phyloP scores from a whole-genome alignment of 2,888 invertebrate species.

The Melanostoma scalare region DNA sequence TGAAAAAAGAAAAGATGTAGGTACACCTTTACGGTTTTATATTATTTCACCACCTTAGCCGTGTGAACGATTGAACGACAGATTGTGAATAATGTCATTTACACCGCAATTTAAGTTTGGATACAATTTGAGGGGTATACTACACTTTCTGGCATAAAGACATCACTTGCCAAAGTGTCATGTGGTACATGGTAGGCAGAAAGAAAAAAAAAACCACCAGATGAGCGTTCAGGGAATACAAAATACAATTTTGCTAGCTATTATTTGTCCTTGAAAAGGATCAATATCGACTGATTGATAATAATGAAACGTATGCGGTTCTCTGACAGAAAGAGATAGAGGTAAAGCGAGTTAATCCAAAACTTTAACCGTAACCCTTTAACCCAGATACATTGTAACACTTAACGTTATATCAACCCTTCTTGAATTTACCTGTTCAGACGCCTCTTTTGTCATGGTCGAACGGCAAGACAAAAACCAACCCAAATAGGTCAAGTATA shows the following conservation, averaged over 20 bases:
- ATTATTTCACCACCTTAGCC: not conserved
- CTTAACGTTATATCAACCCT: too few relatives aligned
- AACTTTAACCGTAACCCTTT: slow-evolving; percentile 53
- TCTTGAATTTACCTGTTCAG: slow-evolving; percentile 13
- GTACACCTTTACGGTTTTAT: not conserved
- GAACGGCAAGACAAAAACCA: slow-evolving; percentile 3
- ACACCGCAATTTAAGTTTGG: slow-evolving; percentile 52
- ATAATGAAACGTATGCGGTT: slow-evolving; percentile 43
- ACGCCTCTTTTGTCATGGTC: slow-evolving; percentile 11
- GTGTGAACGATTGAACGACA: slow-evolving; percentile 53
- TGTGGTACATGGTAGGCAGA: not conserved
- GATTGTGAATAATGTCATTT: slow-evolving; percentile 43
- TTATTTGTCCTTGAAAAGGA: slow-evolving; percentile 52
- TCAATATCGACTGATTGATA: slow-evolving; percentile 31
- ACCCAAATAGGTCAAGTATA: slow-evolving; percentile 57
- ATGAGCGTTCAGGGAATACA: slow-evolving; percentile 2
- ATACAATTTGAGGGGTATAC: slow-evolving; percentile 15
- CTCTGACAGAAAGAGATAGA: not conserved
- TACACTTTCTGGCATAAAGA: slow-evolving; percentile 14
- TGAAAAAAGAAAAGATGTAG: slow-evolving; percentile 3
- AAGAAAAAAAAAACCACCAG: slow-evolving; percentile 5
- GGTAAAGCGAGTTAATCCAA: slow-evolving; percentile 29
- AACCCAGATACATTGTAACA: slow-evolving; percentile 38
- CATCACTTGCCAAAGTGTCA: slow-evolving; percentile 28
- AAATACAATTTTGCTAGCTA: slow-evolving; percentile 25